Base-by-base conservation (phyloP, 2,797 vertebrate genomes). In the Rallus crepitans region DNA sequence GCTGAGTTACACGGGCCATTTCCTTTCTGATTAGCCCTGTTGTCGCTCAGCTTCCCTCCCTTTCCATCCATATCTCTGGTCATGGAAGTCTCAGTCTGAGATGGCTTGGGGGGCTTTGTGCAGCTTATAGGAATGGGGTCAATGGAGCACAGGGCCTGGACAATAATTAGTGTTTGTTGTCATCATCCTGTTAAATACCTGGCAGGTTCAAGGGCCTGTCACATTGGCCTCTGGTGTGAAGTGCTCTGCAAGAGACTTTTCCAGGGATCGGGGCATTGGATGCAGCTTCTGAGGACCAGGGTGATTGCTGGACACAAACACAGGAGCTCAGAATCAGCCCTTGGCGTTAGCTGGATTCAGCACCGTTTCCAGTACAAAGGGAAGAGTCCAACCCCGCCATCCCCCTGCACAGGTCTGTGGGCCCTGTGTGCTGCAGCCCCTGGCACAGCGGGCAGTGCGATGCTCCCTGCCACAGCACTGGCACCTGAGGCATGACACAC, bases 1-100 rank as follows among this genome's bases (percentile, higher is more conserved):
- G 96, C 96, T 5, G 6, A 76, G 83, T 85, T 94, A 94, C 96
- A 95, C 71, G 93, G 80, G 64, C 93, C 90, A 28, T 95, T 97
- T 96, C 95, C 96, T 96, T 82, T 93, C 90, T 85, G 95, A 96
- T 96, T 94, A 95, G 92, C 78, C 16, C 1, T 0, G 33, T 70
- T 87, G 93, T 90, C 0, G 24, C 80, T 95, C 82, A 31, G 83
- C 86, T 93, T 87, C 93, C 94, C 87, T 88, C 79, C 86, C 88
- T 79, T 79, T 84, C 88, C 81, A 35, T 85, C 86, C 53, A 3
- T 92, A 90, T 96, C 92, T 84, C 66, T 80, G 88, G 33, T 64
- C 48, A 4, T 57, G 78, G 91, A 82, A 57, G 78, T 55, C 73
- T 86, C 64, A 10, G 28, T 84, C 84, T 64, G 80, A 82, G 87